Evolutionary conservation across 2,113 vertebrate genomes (phyloP).

Genomic region (Gavia stellata): DNA sequence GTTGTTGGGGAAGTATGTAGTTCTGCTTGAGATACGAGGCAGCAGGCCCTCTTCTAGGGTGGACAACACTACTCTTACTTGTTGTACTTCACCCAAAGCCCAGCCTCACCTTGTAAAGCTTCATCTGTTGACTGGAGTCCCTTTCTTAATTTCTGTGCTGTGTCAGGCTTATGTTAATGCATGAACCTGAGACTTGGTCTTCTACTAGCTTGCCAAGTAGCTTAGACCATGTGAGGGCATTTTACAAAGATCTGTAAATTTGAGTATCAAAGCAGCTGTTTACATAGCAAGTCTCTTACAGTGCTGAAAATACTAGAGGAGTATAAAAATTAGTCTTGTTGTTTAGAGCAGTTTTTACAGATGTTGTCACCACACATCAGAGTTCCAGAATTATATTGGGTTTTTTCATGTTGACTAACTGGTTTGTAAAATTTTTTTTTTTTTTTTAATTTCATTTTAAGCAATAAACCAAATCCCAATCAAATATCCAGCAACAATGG

Average conservation of each 20-base stretch:
- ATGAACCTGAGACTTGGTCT: background rate
- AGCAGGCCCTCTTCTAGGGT: background rate
- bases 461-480: slow-evolving; percentile 98
- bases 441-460: slow-evolving; percentile 59
- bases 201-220: background rate
- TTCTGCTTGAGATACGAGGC: background rate
- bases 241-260: background rate
- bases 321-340: background rate
- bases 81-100: background rate
- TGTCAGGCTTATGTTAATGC: background rate
- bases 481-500: slow-evolving; percentile 91
- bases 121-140: background rate
- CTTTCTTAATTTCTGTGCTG: background rate
- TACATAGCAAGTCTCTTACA: background rate
- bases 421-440: background rate
- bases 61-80: background rate
- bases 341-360: background rate
- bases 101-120: background rate
- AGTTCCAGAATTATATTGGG: background rate
- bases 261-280: background rate
- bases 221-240: background rate
- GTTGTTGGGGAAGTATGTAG: background rate
- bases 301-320: background rate
- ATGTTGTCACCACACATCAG: background rate
- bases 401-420: background rate